Percentiles rank a stretch among this genome's conserved stretches.
These are phyloP conservation scores for Nesoenas mayeri DNA, from an alignment of 2,113 vertebrate species.

Conservation along the genomic window DNA sequence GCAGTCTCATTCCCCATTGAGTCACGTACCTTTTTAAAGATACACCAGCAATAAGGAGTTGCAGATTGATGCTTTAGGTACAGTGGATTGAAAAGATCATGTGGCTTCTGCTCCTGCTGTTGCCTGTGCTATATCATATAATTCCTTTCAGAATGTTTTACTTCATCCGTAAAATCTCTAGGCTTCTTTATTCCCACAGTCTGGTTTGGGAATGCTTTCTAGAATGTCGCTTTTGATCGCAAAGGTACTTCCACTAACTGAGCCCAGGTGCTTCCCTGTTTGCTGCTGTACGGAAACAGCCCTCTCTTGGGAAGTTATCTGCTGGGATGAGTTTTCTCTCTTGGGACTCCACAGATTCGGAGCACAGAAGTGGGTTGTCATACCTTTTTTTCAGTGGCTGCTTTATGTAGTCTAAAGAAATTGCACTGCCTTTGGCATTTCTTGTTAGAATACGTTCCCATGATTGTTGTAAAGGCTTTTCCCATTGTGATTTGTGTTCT, in stretches of 20 bases:
- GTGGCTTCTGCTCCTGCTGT: not conserved
- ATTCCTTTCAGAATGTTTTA: not conserved
- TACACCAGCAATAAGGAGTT: rapidly evolving
- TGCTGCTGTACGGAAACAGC: not conserved
- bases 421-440: not conserved
- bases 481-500: not conserved
- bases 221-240: not conserved
- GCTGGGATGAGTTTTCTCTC: not conserved
- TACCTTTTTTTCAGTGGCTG: not conserved
- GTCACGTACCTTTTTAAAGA: not conserved
- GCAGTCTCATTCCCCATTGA: not conserved
- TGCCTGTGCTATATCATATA: not conserved
- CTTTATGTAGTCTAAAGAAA: not conserved
- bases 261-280: not conserved
- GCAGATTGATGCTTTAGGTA: not conserved
- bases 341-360: not conserved
- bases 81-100: not conserved
- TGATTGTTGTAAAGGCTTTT: not conserved
- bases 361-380: not conserved
- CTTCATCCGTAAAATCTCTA: not conserved
- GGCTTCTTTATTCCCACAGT: not conserved
- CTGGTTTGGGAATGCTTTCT: not conserved
- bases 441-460: not conserved
- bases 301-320: not conserved
- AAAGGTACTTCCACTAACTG: not conserved